phyloP scores from a whole-genome alignment of 2,797 vertebrate genomes.

The Phataginus tetradactyla region DNA sequence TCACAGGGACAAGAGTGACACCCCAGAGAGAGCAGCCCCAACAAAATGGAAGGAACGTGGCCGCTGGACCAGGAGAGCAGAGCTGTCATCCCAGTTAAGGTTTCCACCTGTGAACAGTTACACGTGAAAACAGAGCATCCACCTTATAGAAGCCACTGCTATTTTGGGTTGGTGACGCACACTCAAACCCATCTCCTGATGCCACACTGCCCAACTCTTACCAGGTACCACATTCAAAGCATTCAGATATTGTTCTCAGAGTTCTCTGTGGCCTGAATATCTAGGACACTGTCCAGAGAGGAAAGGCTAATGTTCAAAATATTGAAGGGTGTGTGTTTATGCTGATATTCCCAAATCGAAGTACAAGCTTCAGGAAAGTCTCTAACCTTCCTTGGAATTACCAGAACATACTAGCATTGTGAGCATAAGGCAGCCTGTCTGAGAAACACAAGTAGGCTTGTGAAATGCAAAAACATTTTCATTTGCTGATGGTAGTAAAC shows the following conservation, averaged over 20 bases:
- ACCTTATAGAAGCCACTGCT: not conserved
- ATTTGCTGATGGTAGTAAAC: not conserved
- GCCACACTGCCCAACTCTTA: not conserved
- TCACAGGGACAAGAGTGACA: not conserved
- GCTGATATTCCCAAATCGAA: not conserved
- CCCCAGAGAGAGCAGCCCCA: not conserved
- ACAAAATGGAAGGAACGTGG: not conserved
- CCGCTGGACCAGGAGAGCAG: not conserved
- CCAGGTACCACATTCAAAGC: not conserved
- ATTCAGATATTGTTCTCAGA: not conserved
- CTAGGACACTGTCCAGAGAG: not conserved
- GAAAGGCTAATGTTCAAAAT: not conserved
- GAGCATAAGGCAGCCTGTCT: not conserved
- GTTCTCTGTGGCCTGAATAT: not conserved
- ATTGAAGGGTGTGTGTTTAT: not conserved
- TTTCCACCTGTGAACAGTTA: not conserved
- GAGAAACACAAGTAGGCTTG: not conserved
- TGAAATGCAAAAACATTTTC: not conserved
- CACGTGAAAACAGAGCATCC: not conserved
- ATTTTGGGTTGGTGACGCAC: not conserved
- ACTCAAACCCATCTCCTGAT: not conserved
- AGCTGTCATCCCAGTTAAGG: not conserved
- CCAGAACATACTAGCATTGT: not conserved
- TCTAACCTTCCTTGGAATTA: not conserved
- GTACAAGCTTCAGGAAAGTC: not conserved